Conservation (phyloP, 2,797 vertebrate genomes). For the Clarias fuscus region DNA sequence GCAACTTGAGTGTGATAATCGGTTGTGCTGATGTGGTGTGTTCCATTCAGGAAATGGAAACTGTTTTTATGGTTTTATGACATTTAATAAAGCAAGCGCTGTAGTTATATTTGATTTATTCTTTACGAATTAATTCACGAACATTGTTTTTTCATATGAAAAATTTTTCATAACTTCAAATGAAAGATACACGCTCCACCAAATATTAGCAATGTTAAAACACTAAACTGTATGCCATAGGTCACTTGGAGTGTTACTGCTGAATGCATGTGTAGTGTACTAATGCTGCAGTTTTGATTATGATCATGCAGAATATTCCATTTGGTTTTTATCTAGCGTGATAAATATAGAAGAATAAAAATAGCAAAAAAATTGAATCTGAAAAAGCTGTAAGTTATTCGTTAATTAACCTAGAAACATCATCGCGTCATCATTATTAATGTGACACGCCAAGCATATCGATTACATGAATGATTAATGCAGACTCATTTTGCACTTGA, state of each 20-base stretch:
- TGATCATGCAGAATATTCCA: background rate
- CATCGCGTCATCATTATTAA: background rate
- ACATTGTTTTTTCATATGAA: background rate
- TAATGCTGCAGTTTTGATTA: background rate
- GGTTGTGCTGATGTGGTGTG: background rate
- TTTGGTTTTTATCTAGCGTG: background rate
- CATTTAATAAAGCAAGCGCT: background rate
- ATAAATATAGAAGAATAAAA: slow-evolving; percentile 2
- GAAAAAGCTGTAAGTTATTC: background rate
- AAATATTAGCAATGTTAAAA: background rate
- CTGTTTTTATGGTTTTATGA: slow-evolving; percentile 23
- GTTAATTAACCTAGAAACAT: slow-evolving; percentile 4
- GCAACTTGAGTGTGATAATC: background rate
- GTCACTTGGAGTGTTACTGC: background rate
- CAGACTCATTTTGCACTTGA: slow-evolving; percentile 7
- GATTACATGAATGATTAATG: slow-evolving; percentile 1
- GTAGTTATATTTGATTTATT: background rate
- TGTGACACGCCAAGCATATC: background rate
- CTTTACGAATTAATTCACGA: background rate
- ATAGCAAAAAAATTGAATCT: background rate
- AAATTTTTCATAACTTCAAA: background rate
- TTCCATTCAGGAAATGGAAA: slow-evolving; percentile 4
- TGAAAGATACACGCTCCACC: background rate
- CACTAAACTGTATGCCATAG: background rate
- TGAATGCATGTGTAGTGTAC: background rate